phyloP scores from a whole-genome alignment of 2,113 vertebrate species.

The Calyptommatus sinebrachiatus region DNA sequence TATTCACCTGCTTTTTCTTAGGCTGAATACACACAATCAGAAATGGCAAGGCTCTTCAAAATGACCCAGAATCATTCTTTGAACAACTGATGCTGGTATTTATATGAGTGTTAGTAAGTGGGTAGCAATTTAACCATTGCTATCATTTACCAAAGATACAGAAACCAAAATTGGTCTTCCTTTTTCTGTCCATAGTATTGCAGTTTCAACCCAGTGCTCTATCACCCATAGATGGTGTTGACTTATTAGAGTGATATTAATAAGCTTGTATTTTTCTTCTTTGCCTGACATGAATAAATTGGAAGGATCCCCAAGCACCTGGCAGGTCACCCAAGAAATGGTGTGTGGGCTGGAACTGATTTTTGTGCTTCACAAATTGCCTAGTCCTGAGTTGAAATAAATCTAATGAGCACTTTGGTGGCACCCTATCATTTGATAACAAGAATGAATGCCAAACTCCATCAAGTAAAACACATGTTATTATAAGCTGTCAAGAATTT shows the following conservation, averaged over 20 bases:
- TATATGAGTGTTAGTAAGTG: neutral
- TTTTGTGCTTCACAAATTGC: slow-evolving; percentile 4
- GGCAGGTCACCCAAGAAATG: neutral
- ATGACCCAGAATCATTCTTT: neutral
- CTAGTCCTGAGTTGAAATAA: neutral
- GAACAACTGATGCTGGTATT: neutral
- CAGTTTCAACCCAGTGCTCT: neutral
- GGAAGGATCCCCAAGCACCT: neutral
- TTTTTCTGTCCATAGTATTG: neutral
- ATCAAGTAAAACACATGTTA: neutral
- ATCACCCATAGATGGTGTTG: too few relatives aligned
- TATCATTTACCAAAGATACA: neutral
- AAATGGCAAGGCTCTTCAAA: neutral
- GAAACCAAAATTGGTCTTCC: neutral
- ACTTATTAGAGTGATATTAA: neutral
- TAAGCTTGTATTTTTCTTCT: neutral
- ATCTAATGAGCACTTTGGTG: neutral
- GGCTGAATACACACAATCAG: neutral
- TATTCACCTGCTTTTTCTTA: neutral
- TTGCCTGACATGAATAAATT: neutral
- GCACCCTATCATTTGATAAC: neutral
- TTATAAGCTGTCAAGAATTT: neutral
- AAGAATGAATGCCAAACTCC: slow-evolving; percentile 6
- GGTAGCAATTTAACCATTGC: neutral
- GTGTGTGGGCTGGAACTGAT: neutral